These are phyloP conservation scores for Odocoileus hemionus DNA, from an alignment of 2,113 vertebrate species.

Conservation along the genomic window DNA sequence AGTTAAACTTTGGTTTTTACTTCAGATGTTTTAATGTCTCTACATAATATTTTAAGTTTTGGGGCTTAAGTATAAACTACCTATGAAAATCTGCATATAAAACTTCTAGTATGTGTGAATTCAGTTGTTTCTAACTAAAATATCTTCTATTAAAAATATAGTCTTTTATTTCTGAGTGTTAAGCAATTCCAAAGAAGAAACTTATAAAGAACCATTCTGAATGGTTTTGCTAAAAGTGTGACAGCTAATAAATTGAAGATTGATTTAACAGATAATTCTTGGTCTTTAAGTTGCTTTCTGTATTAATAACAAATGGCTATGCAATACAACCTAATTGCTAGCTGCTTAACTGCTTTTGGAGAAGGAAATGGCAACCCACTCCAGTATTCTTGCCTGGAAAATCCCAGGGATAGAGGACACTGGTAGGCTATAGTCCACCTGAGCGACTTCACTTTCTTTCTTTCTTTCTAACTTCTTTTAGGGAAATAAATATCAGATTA, in stretches of 20 bases:
- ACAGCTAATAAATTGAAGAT: conserved; percentile 7
- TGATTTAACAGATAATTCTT: conserved; percentile 34
- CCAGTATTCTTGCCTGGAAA: too few species aligned
- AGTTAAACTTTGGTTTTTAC: conserved; percentile 15
- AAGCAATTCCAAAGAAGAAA: background rate
- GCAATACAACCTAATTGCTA: background rate
- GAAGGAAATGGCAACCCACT: background rate
- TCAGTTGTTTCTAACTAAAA: conserved; percentile 15
- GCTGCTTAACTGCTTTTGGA: conserved; percentile 27
- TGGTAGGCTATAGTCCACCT: too few species aligned
- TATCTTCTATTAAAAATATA: background rate
- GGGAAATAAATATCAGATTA: conserved; percentile 19
- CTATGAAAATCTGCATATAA: background rate
- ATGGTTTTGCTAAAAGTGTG: conserved; percentile 27
- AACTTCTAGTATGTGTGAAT: background rate
- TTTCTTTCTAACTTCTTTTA: background rate
- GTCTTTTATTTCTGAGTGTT: background rate
- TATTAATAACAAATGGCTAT: conserved; percentile 46
- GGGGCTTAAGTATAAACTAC: background rate
- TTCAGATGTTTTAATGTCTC: background rate
- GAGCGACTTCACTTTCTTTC: too few species aligned
- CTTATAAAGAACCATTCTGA: background rate
- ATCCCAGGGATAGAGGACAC: too few species aligned
- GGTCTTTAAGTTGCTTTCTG: conserved; percentile 22
- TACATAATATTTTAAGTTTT: background rate